Conservation (phyloP, 2,888 invertebrate genomes). For the Trichacis sp. region DNA sequence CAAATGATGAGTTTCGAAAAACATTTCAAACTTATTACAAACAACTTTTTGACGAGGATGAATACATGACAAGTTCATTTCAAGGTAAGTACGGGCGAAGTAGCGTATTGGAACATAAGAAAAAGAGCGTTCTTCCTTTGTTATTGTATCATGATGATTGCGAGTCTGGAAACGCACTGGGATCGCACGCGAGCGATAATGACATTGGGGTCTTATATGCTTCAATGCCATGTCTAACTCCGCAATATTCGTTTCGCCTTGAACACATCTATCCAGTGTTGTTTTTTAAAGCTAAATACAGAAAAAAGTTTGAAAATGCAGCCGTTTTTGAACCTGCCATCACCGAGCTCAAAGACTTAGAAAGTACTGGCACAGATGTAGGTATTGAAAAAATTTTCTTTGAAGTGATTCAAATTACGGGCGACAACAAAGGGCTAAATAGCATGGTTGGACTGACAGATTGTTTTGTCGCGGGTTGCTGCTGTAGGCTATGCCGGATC, state of each 20-base stretch:
- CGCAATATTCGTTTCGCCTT: conserved; percentile 9
- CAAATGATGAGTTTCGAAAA: too few species aligned
- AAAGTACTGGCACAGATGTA: not conserved
- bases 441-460: conserved; percentile 17
- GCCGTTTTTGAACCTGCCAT: conserved; percentile 7
- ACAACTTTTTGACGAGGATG: too few species aligned
- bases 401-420: conserved; percentile 20
- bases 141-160: conserved; percentile 18
- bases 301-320: conserved; percentile 10
- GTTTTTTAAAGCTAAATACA: not conserved
- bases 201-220: conserved; percentile 13
- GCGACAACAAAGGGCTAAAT: conserved; percentile 26
- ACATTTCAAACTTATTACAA: too few species aligned
- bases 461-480: conserved; percentile 9
- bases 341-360: conserved; percentile 14
- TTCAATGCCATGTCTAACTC: conserved; percentile 15
- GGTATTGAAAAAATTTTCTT: conserved; percentile 18
- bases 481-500: conserved; percentile 15
- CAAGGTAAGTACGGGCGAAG: conserved; percentile 19
- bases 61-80: conserved; percentile 11
- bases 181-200: conserved; percentile 17
- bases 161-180: conserved; percentile 17
- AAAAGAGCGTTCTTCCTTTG: conserved; percentile 9
- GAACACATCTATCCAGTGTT: conserved; percentile 3
- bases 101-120: not conserved